A percentile compares a stretch with the other conserved stretches of the same genome.
Conservation (phyloP, 2,888 invertebrate genomes). For the Eurois occulta region DNA sequence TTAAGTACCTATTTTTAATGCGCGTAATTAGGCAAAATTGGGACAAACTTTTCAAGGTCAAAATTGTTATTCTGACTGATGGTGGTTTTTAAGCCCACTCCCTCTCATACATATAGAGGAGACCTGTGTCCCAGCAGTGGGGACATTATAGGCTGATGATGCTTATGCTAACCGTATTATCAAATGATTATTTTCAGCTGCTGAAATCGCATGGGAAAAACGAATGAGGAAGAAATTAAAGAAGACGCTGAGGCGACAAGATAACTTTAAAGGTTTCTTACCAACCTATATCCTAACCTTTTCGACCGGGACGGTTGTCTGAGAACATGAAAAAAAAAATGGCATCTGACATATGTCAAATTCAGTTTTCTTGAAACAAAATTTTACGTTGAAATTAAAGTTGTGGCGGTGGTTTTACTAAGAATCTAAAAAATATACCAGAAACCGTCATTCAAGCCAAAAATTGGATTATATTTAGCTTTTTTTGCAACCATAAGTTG, state of each 20-base stretch:
- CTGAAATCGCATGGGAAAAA: conserved; percentile 83
- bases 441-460: neutral
- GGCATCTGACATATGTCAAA: conserved; percentile 19
- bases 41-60: neutral
- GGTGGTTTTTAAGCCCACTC: neutral
- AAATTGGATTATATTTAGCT: neutral
- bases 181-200: conserved; percentile 74
- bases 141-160: neutral
- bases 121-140: neutral
- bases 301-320: neutral
- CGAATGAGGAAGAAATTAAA: conserved; percentile 86
- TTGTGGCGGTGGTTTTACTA: neutral
- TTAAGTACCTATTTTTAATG: neutral
- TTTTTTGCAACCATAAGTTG: neutral
- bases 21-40: neutral
- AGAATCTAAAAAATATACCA: neutral
- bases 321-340: neutral
- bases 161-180: neutral
- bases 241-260: conserved; percentile 76
- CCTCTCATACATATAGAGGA: neutral
- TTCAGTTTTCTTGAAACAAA: neutral
- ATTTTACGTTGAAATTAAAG: neutral
- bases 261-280: conserved; percentile 83
- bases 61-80: neutral
- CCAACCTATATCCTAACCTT: neutral